These are phyloP conservation scores for Pachypeltis micranthus DNA, from an alignment of 1,140 invertebrate genomes.

Conservation along the genomic window DNA sequence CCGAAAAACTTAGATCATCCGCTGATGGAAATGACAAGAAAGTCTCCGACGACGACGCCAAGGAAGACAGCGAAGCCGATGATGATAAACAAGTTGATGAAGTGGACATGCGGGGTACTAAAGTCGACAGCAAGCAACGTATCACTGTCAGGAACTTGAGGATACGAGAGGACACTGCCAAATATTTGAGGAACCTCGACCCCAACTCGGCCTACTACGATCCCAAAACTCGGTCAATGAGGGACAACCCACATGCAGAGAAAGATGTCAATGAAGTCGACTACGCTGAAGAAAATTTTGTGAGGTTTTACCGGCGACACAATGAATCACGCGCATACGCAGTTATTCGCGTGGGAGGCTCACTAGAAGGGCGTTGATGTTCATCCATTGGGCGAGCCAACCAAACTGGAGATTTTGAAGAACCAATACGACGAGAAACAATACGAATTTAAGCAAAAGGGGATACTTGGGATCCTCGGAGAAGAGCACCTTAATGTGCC, in stretches of 20 bases:
- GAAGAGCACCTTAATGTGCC: constrained; percentile 81
- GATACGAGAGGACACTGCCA: constrained; percentile 97
- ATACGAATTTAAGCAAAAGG: constrained; percentile 37
- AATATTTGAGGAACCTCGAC: constrained; percentile 94
- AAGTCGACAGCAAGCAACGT: constrained; percentile 96
- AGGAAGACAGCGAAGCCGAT: constrained; percentile 62
- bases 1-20: constrained; percentile 62
- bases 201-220: constrained; percentile 97
- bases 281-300: constrained; percentile 94
- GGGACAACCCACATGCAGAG: constrained; percentile 84
- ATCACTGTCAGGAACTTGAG: constrained; percentile 96
- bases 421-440: constrained; percentile 83
- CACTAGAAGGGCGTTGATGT: constrained; percentile 91
- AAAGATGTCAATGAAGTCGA: constrained; percentile 53
- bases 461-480: constrained; percentile 68
- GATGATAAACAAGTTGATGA: constrained; percentile 95
- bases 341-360: constrained; percentile 97
- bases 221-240: constrained; percentile 96
- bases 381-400: constrained; percentile 92
- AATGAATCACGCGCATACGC: constrained; percentile 73
- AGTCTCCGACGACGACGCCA: constrained; percentile 26
- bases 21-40: constrained; percentile 30
- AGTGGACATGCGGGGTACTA: constrained; percentile 96
- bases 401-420: constrained; percentile 85
- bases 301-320: constrained; percentile 90